phyloP scores from a whole-genome alignment of 2,113 vertebrate genomes.

The Aldabrachelys gigantea region DNA sequence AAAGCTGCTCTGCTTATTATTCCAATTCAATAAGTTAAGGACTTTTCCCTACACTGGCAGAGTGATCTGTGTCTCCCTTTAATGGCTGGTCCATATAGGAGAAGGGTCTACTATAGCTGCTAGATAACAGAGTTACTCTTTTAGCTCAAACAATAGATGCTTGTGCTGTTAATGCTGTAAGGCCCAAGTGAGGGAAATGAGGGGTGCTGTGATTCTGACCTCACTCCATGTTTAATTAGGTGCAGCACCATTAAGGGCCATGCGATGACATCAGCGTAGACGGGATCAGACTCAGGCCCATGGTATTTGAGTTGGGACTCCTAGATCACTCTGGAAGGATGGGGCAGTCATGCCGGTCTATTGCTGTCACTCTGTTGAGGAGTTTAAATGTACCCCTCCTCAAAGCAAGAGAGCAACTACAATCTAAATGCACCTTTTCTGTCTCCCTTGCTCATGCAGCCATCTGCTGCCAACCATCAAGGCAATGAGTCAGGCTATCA shows the following conservation, averaged over 20 bases:
- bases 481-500: background rate
- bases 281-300: background rate
- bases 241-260: background rate
- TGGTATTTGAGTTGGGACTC: background rate
- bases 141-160: background rate
- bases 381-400: background rate
- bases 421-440: background rate
- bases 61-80: background rate
- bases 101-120: background rate
- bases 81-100: background rate
- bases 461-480: background rate
- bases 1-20: background rate
- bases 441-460: background rate
- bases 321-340: background rate
- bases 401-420: background rate
- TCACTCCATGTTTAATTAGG: background rate
- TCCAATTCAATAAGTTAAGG: background rate
- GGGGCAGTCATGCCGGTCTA: background rate
- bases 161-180: background rate
- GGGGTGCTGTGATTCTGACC: background rate
- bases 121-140: background rate
- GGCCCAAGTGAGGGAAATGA: background rate
- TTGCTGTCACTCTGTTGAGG: background rate
- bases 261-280: background rate
- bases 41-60: fast-evolving